Conservation (phyloP, 2,888 invertebrate species). For the Sarcophaga subvicina region DNA sequence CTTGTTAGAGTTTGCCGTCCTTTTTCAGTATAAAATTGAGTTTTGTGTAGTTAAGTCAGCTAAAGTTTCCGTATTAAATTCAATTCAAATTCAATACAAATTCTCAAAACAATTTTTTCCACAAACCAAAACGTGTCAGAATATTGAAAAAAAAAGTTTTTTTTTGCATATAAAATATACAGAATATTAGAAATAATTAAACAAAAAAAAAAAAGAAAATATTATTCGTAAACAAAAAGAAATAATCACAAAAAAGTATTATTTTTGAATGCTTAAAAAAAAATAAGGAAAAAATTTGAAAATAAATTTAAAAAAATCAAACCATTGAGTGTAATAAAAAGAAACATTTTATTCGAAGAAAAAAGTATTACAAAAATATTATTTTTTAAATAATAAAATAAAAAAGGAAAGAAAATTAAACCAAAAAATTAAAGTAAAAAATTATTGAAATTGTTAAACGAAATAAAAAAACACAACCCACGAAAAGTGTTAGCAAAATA, state of each 20-base stretch:
- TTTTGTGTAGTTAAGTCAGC: slow-evolving; percentile 82
- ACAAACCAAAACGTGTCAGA: slow-evolving; percentile 26
- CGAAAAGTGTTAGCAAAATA: slow-evolving; percentile 3
- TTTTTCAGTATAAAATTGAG: slow-evolving; percentile 82
- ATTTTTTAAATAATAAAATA: background rate
- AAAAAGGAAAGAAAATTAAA: slow-evolving; percentile 32
- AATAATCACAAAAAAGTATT: slow-evolving; percentile 21
- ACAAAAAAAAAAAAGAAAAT: background rate
- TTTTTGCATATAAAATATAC: slow-evolving; percentile 28
- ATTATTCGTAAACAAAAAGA: slow-evolving; percentile 10
- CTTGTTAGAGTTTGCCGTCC: slow-evolving; percentile 79
- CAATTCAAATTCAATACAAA: slow-evolving; percentile 51
- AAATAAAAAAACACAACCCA: slow-evolving; percentile 14
- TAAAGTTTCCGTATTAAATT: slow-evolving; percentile 78
- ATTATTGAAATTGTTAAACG: background rate
- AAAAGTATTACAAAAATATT: background rate
- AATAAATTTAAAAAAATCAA: too few relatives aligned
- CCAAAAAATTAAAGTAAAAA: background rate
- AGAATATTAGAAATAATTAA: slow-evolving; percentile 31
- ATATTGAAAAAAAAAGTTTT: slow-evolving; percentile 18
- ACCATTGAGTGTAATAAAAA: too few relatives aligned
- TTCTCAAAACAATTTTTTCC: slow-evolving; percentile 72
- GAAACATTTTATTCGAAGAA: too few relatives aligned
- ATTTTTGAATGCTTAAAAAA: slow-evolving; percentile 7
- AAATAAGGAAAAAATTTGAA: background rate